Conservation (phyloP, 92 coral and sea anemone species). For the Phenganax subtilis region DNA sequence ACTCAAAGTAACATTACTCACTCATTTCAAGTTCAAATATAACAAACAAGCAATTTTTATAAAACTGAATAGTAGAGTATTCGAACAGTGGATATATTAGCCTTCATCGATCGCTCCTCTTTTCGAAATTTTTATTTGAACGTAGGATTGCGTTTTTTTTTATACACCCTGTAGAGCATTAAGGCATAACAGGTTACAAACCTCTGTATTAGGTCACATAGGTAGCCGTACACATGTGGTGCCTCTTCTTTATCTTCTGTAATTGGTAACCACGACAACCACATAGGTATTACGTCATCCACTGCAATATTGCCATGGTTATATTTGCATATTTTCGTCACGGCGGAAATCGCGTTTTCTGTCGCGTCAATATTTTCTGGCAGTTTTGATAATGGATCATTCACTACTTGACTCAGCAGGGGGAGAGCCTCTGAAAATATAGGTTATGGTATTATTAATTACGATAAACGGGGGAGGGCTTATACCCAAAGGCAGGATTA, state of each 20-base stretch:
- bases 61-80: too few species aligned
- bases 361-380: slow-evolving; percentile 96
- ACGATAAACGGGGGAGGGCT: too few species aligned
- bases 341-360: slow-evolving; percentile 96
- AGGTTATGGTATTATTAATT: not conserved
- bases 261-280: slow-evolving; percentile 88
- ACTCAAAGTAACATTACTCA: too few species aligned
- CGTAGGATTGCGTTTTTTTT: too few species aligned
- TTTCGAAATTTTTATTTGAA: too few species aligned
- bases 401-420: slow-evolving; percentile 66
- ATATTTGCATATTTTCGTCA: slow-evolving; percentile 93
- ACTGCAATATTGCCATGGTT: slow-evolving; percentile 95
- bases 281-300: slow-evolving; percentile 73
- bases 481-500: too few species aligned
- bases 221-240: slow-evolving; percentile 91
- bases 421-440: slow-evolving; percentile 72
- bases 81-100: too few species aligned
- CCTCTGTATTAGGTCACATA: slow-evolving; percentile 91
- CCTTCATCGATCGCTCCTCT: too few species aligned
- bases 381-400: slow-evolving; percentile 71
- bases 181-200: not conserved
- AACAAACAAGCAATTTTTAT: too few species aligned
- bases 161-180: too few species aligned
- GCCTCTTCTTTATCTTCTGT: slow-evolving; percentile 97
- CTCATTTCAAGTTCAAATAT: too few species aligned